Evolutionary conservation across 1,140 invertebrate genomes (phyloP).

Genomic region (Papilio glaucus): DNA sequence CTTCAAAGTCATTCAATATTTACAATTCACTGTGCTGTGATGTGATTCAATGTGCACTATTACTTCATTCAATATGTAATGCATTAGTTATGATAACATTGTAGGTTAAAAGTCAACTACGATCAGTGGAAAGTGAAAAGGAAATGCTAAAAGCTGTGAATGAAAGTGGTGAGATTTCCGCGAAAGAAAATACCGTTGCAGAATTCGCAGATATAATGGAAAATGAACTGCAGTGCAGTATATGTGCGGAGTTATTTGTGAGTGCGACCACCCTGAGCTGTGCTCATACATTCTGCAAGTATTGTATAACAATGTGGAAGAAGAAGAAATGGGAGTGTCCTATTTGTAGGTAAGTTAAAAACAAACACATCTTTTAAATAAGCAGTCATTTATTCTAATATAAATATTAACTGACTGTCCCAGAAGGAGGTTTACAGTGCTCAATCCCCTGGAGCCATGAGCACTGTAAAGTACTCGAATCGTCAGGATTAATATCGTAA

Average conservation of each 20-base stretch:
- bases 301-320: slow-evolving; percentile 90
- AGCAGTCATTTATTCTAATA: too few relatives aligned
- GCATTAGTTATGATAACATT: slow-evolving; percentile 26
- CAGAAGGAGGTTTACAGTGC: too few relatives aligned
- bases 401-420: too few relatives aligned
- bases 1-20: too few relatives aligned
- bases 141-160: slow-evolving; percentile 59
- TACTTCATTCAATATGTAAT: too few relatives aligned
- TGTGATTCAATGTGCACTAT: too few relatives aligned
- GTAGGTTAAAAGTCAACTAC: slow-evolving; percentile 62
- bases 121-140: slow-evolving; percentile 80
- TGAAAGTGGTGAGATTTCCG: slow-evolving; percentile 49
- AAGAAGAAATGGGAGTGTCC: slow-evolving; percentile 90
- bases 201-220: slow-evolving; percentile 88
- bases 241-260: slow-evolving; percentile 91
- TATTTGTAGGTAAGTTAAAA: slow-evolving; percentile 84
- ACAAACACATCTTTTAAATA: too few relatives aligned
- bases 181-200: slow-evolving; percentile 80
- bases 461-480: too few relatives aligned
- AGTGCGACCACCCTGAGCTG: slow-evolving; percentile 89
- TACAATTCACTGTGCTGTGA: too few relatives aligned
- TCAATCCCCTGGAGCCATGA: too few relatives aligned
- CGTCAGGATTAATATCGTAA: too few relatives aligned
- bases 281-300: slow-evolving; percentile 90
- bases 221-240: slow-evolving; percentile 89